Base-by-base conservation (phyloP, 2,888 invertebrate species). In the Platerodrilus igneus region DNA sequence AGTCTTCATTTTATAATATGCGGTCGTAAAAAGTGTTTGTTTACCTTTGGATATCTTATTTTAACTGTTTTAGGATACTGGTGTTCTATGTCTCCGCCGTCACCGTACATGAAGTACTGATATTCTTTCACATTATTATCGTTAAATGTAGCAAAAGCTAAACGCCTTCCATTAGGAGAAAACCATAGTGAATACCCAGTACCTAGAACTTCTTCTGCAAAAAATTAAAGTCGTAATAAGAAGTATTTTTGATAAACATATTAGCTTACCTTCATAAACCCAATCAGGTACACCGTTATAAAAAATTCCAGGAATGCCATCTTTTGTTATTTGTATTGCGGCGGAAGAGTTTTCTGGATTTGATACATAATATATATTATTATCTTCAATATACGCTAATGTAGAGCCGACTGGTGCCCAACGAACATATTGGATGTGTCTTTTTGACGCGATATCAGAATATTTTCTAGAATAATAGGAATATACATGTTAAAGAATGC, bases 261-360 rank as follows among this genome's bases (percentile, higher is more conserved):
- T 44, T 19, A 27, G 8, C 11, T 17, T 63, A 86, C 87, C 87
- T 78, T 93, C 93, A 62, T 94, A 94, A 20, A 93, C 82, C 94
- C 94, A 94, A 65, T 94, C 93, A 5, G 91, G 79, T 11, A 87
- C 75, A 3, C 92, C 92, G 62, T 87, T 86, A 64, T 83, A 91
- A 33, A 90, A 70, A 19, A 78, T 69, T 2, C 78, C 81, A 1
- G 72, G 71, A 1, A 75, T 62, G 1, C 86, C 86, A 37, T 77
- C 76, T 4, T 59, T 64, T 1, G 86, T 86, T 25, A 57, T 52
- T 37, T 40, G 63, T 59, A 7, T 53, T 51, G 37, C 62, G 54
- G 28, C 66, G 57, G 42, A 68, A 14, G 41, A 37, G 20, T 52
- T 46, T 7, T 37, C 23, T 7, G 55, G 53, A 20, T 46, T 64